Evolutionary conservation across 2,888 invertebrate genomes (phyloP).

Genomic region (Dryomyza anilis): DNA sequence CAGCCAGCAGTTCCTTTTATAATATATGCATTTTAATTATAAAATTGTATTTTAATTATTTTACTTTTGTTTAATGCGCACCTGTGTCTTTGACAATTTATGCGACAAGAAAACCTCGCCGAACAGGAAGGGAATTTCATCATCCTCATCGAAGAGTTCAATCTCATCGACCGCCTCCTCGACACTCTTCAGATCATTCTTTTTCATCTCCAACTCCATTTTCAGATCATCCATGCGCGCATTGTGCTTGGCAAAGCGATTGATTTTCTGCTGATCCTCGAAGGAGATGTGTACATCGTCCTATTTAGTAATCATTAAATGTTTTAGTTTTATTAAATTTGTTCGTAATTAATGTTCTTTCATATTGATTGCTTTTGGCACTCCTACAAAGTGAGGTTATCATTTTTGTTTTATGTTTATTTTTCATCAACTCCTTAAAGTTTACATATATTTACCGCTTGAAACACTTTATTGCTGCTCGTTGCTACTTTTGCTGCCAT

Average conservation of each 20-base stretch:
- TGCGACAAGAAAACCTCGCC: slow-evolving; percentile 90
- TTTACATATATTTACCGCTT: slow-evolving; percentile 66
- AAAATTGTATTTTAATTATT: background rate
- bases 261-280: slow-evolving; percentile 97
- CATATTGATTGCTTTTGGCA: background rate
- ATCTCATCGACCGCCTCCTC: slow-evolving; percentile 93
- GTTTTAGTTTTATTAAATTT: too few species aligned
- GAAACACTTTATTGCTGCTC: slow-evolving; percentile 70
- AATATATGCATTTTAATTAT: slow-evolving; percentile 24
- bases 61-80: too few species aligned
- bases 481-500: slow-evolving; percentile 60
- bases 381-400: slow-evolving; percentile 37
- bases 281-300: slow-evolving; percentile 89
- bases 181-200: slow-evolving; percentile 89
- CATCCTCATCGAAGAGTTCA: slow-evolving; percentile 76
- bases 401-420: background rate
- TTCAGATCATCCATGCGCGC: slow-evolving; percentile 89
- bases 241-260: slow-evolving; percentile 92
- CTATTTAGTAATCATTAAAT: slow-evolving; percentile 8
- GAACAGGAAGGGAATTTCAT: slow-evolving; percentile 79
- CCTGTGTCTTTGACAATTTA: slow-evolving; percentile 76
- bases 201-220: slow-evolving; percentile 82
- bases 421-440: background rate
- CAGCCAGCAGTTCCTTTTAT: slow-evolving; percentile 72
- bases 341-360: too few species aligned